These are phyloP conservation scores for Canis aureus DNA, from an alignment of 2,113 vertebrate genomes.

Conservation along the genomic window DNA sequence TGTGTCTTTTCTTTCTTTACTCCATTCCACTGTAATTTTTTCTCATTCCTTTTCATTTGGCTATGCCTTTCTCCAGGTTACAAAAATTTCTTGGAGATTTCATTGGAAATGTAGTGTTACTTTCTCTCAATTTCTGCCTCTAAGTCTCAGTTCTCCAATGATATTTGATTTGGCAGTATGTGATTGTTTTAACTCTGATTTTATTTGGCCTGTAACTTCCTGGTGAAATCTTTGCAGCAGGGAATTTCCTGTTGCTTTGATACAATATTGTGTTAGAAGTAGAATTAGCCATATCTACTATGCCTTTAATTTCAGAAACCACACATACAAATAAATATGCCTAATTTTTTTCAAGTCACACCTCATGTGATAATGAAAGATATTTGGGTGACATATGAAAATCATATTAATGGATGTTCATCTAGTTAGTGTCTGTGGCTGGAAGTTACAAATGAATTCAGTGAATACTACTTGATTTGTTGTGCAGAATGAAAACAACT, in stretches of 20 bases:
- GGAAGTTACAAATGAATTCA: slow-evolving; percentile 53
- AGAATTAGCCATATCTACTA: slow-evolving; percentile 17
- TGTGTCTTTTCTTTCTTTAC: slow-evolving; percentile 35
- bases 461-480: not conserved
- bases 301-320: not conserved
- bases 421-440: slow-evolving; percentile 40
- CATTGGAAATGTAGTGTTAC: not conserved
- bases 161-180: slow-evolving; percentile 26
- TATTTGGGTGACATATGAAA: not conserved
- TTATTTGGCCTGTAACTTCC: slow-evolving; percentile 55
- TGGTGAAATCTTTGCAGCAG: slow-evolving; percentile 42
- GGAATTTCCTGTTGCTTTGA: slow-evolving; percentile 27
- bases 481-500: slow-evolving; percentile 35
- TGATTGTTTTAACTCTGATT: slow-evolving; percentile 57
- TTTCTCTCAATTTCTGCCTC: slow-evolving; percentile 39
- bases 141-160: slow-evolving; percentile 10
- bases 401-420: slow-evolving; percentile 32
- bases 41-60: not conserved
- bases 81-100: not conserved
- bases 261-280: not conserved
- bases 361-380: slow-evolving; percentile 18
- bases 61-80: slow-evolving; percentile 46
- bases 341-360: not conserved
- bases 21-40: not conserved
- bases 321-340: not conserved